These are phyloP conservation scores for Corythornis madagascariensis DNA, from an alignment of 2,113 vertebrate species.

Conservation along the genomic window DNA sequence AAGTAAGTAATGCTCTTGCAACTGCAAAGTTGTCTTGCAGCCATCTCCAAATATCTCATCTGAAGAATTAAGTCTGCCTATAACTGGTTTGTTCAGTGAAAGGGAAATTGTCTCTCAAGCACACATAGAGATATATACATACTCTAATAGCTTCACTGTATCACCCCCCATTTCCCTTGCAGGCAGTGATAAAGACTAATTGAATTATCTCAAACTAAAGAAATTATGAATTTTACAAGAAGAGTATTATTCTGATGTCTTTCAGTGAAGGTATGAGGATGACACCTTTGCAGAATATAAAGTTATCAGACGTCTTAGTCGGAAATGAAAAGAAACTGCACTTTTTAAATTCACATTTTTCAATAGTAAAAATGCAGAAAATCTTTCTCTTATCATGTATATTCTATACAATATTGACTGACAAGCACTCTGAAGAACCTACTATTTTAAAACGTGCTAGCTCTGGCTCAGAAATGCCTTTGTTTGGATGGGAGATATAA, in stretches of 20 bases:
- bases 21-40: not conserved
- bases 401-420: not conserved
- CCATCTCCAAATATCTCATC: not conserved
- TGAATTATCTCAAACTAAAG: constrained; percentile 40
- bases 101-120: not conserved
- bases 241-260: constrained; percentile 27
- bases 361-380: not conserved
- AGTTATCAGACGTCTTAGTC: constrained; percentile 31
- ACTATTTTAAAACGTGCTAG: not conserved
- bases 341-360: not conserved
- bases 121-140: not conserved
- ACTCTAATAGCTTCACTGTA: not conserved
- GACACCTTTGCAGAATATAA: constrained; percentile 10
- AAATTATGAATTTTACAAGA: not conserved
- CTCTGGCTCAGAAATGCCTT: not conserved
- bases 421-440: not conserved
- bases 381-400: not conserved
- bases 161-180: not conserved
- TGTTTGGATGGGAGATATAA: not conserved
- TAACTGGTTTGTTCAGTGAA: not conserved
- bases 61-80: not conserved
- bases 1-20: not conserved
- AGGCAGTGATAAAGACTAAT: constrained; percentile 1
- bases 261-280: not conserved
- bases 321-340: constrained; percentile 8